Percentiles rank a stretch among this genome's conserved stretches.
phyloP scores from a whole-genome alignment of 2,113 vertebrate genomes.

The Nothoprocta perdicaria region DNA sequence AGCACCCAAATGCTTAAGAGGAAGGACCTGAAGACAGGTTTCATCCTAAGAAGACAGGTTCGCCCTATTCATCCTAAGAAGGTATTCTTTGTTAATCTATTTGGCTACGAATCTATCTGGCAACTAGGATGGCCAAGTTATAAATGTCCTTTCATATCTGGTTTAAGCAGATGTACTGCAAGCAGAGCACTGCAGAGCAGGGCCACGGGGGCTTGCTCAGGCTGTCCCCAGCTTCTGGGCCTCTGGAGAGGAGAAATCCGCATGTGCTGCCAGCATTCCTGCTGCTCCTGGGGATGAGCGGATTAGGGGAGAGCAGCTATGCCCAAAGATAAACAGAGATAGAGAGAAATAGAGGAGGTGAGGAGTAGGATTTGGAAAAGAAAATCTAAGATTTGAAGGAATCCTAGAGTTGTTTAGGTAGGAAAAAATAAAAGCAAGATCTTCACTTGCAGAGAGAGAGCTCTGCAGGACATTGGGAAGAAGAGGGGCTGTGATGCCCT shows the following conservation, averaged over 20 bases:
- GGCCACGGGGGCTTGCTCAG: neutral
- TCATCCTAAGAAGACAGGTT: neutral
- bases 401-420: neutral
- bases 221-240: neutral
- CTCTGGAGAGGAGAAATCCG: neutral
- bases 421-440: neutral
- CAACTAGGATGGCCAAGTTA: neutral
- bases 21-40: fast-evolving
- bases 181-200: neutral
- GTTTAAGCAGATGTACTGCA: neutral
- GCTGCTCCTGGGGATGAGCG: fast-evolving
- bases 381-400: neutral
- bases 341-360: neutral
- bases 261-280: neutral
- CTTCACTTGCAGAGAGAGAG: neutral
- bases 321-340: neutral
- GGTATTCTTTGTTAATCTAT: neutral
- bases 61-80: neutral
- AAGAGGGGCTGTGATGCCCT: neutral
- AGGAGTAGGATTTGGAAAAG: neutral
- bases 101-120: neutral
- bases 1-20: neutral
- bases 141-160: neutral
- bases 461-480: neutral
- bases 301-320: neutral